Conservation (phyloP, 2,113 vertebrate species). For the Phalacrocorax brasilianus region DNA sequence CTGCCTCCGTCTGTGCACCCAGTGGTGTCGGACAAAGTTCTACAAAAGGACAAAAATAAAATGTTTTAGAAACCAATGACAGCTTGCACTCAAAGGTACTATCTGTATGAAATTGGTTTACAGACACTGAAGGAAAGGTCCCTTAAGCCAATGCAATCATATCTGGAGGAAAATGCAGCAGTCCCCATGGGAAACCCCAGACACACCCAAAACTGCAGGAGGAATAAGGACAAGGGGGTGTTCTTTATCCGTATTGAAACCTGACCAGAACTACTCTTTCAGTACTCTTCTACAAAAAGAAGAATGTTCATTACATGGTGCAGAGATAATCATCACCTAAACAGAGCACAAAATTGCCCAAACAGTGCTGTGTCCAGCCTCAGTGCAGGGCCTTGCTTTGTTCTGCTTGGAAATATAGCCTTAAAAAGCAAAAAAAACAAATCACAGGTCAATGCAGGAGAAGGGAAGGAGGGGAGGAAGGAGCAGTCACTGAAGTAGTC, state of each 20-base stretch:
- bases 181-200: background rate
- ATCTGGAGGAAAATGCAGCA: background rate
- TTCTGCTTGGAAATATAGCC: background rate
- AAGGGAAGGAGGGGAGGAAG: background rate
- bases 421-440: background rate
- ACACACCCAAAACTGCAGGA: background rate
- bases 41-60: slow-evolving; percentile 60
- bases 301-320: background rate
- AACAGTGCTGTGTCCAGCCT: background rate
- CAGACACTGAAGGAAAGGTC: background rate
- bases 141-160: background rate
- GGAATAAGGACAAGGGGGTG: background rate
- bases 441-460: background rate
- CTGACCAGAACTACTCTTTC: background rate
- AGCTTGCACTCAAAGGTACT: background rate
- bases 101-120: background rate
- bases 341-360: background rate
- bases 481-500: background rate
- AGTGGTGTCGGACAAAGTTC: slow-evolving; percentile 94
- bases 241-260: background rate
- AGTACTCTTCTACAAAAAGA: background rate
- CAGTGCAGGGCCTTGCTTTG: rapidly evolving
- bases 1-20: slow-evolving; percentile 95
- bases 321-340: background rate
- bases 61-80: background rate